A percentile compares a stretch with the other conserved stretches of the same genome.
Conservation (phyloP, 2,113 vertebrate genomes). For the Prolemur simus region DNA sequence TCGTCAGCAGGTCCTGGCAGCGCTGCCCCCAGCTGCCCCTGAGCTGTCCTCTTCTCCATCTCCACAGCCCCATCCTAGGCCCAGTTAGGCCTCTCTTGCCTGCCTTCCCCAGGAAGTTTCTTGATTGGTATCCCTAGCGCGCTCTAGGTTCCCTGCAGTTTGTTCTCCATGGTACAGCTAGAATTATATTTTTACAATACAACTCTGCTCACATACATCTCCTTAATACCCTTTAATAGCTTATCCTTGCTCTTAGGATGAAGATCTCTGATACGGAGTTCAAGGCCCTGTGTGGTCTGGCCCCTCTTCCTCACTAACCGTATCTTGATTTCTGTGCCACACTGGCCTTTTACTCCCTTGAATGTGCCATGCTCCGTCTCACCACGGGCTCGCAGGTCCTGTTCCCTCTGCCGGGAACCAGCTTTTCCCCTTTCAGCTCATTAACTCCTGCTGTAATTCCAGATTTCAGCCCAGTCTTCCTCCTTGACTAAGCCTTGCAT, state of each 20-base stretch:
- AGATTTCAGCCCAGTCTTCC: neutral
- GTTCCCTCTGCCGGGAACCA: neutral
- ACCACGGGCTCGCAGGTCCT: neutral
- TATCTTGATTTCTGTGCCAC: neutral
- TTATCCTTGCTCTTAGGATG: neutral
- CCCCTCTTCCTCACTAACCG: neutral
- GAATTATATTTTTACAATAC: neutral
- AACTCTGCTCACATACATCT: neutral
- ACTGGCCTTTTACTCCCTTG: neutral
- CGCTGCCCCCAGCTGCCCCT: neutral
- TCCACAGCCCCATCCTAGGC: accelerated
- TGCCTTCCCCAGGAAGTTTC: neutral
- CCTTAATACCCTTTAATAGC: neutral
- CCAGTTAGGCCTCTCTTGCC: neutral
- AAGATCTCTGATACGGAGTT: neutral
- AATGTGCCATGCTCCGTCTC: neutral
- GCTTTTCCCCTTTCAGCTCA: neutral
- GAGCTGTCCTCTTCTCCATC: neutral
- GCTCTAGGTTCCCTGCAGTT: neutral
- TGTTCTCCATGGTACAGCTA: neutral
- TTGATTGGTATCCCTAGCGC: neutral
- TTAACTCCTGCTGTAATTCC: neutral
- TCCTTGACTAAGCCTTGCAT: neutral
- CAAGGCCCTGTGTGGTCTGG: neutral
- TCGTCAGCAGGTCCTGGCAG: neutral